Conservation (phyloP, 2,888 invertebrate species). For the Graphium colonna region DNA sequence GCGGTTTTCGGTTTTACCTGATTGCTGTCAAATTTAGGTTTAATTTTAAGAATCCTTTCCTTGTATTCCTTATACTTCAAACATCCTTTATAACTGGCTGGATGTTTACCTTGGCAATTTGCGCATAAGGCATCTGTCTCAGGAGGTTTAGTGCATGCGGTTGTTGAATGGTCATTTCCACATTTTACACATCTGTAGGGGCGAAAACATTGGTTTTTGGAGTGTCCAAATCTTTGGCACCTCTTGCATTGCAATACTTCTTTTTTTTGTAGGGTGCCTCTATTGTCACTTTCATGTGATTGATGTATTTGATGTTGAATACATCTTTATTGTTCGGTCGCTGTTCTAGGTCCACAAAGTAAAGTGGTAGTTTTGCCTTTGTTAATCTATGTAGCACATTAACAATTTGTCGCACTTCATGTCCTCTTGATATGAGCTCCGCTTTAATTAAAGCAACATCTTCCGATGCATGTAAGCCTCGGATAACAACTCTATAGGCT, state of each 20-base stretch:
- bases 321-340: conserved; percentile 28
- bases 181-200: no score
- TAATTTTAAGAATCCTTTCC: no score
- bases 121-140: background rate
- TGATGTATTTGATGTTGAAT: conserved; percentile 22
- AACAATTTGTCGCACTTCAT: conserved; percentile 22
- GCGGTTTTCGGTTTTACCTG: no score
- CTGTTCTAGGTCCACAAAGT: conserved; percentile 31
- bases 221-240: no score
- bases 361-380: conserved; percentile 29
- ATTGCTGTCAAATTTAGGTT: no score
- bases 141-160: conserved; percentile 24
- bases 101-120: no score
- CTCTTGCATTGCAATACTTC: no score
- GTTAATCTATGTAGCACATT: conserved; percentile 22
- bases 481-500: no score
- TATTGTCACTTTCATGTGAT: conserved; percentile 18
- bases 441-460: conserved; percentile 16
- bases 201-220: no score
- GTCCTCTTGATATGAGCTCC: conserved; percentile 20
- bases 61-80: no score
- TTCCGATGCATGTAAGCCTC: conserved; percentile 23
- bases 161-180: conserved; percentile 22
- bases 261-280: conserved; percentile 31
- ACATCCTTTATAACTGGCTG: no score